phyloP scores from a whole-genome alignment of 2,113 vertebrate species.

The Stigmatopora nigra region DNA sequence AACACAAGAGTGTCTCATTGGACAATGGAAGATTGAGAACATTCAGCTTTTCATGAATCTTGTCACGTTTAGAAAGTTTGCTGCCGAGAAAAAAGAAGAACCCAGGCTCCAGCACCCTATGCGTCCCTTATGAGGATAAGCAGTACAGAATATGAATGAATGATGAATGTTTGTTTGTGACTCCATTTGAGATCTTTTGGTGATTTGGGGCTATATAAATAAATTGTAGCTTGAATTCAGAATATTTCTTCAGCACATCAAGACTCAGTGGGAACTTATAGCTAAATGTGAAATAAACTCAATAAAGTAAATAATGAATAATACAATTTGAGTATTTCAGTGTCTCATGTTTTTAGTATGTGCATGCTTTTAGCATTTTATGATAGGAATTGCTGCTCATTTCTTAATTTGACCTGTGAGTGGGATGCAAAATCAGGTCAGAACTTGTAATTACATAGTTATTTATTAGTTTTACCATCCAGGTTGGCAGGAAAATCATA shows the following conservation, averaged over 20 bases:
- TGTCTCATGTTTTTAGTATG: constrained; percentile 1
- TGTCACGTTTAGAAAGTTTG: constrained; percentile 1
- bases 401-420: constrained; percentile 1
- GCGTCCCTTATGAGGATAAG: too few relatives aligned
- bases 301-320: neutral
- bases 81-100: neutral
- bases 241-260: neutral
- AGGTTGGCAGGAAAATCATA: neutral
- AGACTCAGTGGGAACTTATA: neutral
- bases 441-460: neutral
- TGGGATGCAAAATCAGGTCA: neutral
- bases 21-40: constrained; percentile 14
- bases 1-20: constrained; percentile 28
- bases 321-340: neutral
- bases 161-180: too few relatives aligned
- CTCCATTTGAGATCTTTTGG: too few relatives aligned
- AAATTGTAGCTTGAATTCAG: too few relatives aligned
- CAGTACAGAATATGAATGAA: too few relatives aligned
- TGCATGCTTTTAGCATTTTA: neutral
- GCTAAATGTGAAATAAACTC: neutral
- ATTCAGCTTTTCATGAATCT: constrained; percentile 20
- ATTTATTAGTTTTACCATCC: neutral
- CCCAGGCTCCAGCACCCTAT: too few relatives aligned
- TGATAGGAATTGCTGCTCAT: neutral
- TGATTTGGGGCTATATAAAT: too few relatives aligned